These are phyloP conservation scores for Apostichopus parvimensis DNA, from an alignment of 35 echinoderm and acorn worm genomes.

Conservation along the genomic window DNA sequence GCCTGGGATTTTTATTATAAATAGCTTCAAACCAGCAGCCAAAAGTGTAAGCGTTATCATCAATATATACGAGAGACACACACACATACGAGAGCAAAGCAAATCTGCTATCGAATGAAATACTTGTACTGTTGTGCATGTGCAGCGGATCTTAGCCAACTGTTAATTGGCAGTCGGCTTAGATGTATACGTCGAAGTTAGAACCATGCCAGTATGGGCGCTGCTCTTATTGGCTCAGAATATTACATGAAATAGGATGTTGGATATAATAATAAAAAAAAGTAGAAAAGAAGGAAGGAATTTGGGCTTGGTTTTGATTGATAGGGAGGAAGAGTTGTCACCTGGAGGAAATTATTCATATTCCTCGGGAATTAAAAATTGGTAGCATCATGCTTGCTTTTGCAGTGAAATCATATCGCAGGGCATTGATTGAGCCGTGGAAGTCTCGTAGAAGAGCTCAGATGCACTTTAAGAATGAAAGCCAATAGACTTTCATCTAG, in stretches of 20 bases:
- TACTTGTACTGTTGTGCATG: neutral
- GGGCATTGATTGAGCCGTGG: neutral
- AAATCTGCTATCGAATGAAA: neutral
- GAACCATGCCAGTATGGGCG: neutral
- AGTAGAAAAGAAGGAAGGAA: neutral
- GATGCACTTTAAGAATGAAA: neutral
- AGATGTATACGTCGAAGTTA: neutral
- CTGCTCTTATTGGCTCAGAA: constrained; percentile 11
- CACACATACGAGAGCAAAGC: neutral
- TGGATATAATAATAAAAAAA: too few species aligned
- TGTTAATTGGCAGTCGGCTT: neutral
- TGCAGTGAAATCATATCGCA: neutral
- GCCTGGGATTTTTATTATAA: constrained; percentile 45
- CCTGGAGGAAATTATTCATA: constrained; percentile 29
- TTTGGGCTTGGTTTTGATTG: constrained; percentile 36
- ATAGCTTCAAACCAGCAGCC: constrained; percentile 6
- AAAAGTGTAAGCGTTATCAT: too few species aligned
- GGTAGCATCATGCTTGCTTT: neutral
- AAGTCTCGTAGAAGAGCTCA: neutral
- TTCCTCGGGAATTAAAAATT: constrained; percentile 5
- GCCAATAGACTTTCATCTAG: neutral
- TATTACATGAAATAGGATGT: neutral
- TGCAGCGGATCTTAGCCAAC: neutral
- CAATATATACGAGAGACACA: neutral
- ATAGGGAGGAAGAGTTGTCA: neutral